phyloP scores from a whole-genome alignment of 2,113 vertebrate genomes.

The Rhizomys pruinosus region DNA sequence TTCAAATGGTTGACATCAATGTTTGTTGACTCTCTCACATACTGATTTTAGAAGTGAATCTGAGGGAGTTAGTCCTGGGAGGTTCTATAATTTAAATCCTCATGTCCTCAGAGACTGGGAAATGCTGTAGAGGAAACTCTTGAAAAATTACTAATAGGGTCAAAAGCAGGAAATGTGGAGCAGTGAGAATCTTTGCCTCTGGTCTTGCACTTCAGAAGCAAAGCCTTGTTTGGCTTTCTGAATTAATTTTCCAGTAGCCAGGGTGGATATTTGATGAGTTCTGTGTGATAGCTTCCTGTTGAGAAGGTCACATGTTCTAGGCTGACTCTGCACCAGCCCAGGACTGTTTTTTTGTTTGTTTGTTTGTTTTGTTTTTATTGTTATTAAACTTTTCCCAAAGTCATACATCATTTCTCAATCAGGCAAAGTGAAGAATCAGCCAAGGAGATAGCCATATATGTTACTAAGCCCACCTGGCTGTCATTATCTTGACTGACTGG shows the following conservation, averaged over 20 bases:
- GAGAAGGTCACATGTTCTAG: not conserved
- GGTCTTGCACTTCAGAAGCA: not conserved
- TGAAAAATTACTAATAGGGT: not conserved
- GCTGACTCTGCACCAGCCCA: not conserved
- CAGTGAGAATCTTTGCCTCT: not conserved
- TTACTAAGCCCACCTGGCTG: not conserved
- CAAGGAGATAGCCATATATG: not conserved
- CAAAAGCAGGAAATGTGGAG: not conserved
- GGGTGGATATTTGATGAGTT: slow-evolving; percentile 33
- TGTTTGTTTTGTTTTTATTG: too few species aligned
- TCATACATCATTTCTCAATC: too few species aligned
- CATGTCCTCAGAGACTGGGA: too few species aligned
- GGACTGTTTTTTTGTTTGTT: slow-evolving; percentile 24
- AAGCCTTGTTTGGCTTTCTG: slow-evolving; percentile 6
- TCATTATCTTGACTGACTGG: not conserved
- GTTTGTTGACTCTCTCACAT: not conserved
- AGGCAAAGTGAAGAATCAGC: not conserved
- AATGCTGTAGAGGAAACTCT: too few species aligned
- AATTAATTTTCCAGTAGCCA: slow-evolving; percentile 20
- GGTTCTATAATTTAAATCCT: too few species aligned
- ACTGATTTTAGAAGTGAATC: too few species aligned
- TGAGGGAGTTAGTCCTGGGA: too few species aligned
- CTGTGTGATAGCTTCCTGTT: not conserved
- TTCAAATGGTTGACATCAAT: not conserved
- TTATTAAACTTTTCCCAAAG: too few species aligned